Conservation (phyloP, 2,888 invertebrate species). For the Nemurella pictetii region DNA sequence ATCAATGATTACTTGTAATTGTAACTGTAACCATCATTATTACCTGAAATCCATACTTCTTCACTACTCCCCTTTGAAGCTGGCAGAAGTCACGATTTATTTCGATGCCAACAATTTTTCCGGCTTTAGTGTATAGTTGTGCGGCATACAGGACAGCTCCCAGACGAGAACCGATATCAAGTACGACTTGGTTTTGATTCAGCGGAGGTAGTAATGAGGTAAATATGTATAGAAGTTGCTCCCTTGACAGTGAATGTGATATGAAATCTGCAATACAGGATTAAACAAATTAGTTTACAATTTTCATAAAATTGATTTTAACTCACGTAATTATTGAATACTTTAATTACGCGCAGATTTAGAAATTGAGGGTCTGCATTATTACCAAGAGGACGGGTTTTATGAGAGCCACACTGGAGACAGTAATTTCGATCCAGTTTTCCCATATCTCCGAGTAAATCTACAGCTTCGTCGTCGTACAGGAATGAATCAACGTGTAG, state of each 20-base stretch:
- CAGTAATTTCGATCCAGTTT: conserved; percentile 57
- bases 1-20: background rate
- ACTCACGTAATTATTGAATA: too few species aligned
- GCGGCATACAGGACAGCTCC: conserved; percentile 72
- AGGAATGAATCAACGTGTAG: conserved; percentile 71
- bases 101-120: conserved; percentile 67
- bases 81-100: conserved; percentile 67
- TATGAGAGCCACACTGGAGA: conserved; percentile 56
- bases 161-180: conserved; percentile 72
- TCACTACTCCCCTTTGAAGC: conserved; percentile 61
- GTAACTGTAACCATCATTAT: too few species aligned
- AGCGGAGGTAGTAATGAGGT: conserved; percentile 63
- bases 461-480: conserved; percentile 66
- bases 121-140: conserved; percentile 61
- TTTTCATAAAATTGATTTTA: conserved; percentile 40
- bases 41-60: conserved; percentile 53
- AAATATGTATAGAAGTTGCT: conserved; percentile 64
- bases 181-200: conserved; percentile 58
- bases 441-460: conserved; percentile 58
- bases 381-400: conserved; percentile 56
- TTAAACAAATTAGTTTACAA: background rate
- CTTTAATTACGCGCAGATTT: too few species aligned
- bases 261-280: conserved; percentile 56
- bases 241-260: conserved; percentile 68
- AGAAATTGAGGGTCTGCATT: too few species aligned